A percentile compares a stretch with the other conserved stretches of the same genome.
These are phyloP conservation scores for Egretta garzetta DNA, from an alignment of 2,113 vertebrate species.

Conservation along the genomic window DNA sequence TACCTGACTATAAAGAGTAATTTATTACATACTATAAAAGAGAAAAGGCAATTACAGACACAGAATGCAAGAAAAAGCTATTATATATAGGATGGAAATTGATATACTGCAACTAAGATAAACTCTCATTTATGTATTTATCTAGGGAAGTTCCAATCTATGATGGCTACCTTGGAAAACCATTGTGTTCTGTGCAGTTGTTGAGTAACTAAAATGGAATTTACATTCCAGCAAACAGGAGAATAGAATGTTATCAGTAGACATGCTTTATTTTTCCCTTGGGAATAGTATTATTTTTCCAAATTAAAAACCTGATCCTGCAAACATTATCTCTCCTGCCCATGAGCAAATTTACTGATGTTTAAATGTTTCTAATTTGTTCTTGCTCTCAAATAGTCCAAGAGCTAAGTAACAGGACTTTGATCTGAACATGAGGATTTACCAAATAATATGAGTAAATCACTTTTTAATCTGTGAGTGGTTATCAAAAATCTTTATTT, in stretches of 20 bases:
- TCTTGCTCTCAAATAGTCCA: not conserved
- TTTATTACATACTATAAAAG: conserved; percentile 13
- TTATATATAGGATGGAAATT: conserved; percentile 21
- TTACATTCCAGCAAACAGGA: not conserved
- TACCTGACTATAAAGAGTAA: conserved; percentile 37
- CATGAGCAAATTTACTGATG: not conserved
- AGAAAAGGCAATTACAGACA: conserved; percentile 40
- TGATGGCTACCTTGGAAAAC: not conserved
- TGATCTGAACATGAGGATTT: not conserved
- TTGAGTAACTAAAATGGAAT: conserved; percentile 9
- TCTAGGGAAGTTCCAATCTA: not conserved
- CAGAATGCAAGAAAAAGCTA: conserved; percentile 5
- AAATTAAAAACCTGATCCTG: conserved; percentile 17
- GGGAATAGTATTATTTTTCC: not conserved
- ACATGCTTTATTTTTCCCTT: not conserved
- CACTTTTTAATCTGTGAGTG: not conserved
- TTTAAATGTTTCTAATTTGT: not conserved
- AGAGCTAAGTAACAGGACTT: not conserved
- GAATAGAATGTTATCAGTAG: not conserved
- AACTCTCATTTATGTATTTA: not conserved
- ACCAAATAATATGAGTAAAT: not conserved
- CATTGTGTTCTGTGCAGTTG: not conserved
- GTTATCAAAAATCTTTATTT: not conserved
- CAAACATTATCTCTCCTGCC: not conserved
- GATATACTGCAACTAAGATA: not conserved